Base-by-base conservation (phyloP, 2,113 vertebrate genomes). In the Otis tarda region DNA sequence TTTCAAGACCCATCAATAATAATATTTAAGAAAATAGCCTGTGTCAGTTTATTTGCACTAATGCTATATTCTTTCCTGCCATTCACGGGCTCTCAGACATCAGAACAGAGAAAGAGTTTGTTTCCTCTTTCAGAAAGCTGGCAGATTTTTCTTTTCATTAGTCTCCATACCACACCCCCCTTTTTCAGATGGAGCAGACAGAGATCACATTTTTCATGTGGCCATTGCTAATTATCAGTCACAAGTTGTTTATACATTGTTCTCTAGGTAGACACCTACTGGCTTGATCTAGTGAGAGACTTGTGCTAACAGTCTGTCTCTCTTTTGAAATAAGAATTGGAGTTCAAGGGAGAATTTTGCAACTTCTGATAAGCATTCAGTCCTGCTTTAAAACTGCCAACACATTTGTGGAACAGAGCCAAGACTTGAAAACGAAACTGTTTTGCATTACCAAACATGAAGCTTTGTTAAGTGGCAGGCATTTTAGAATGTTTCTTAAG, bases 111-210 rank as follows among this genome's bases (percentile, higher is more conserved):
- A 53, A 82, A 50, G 4, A 76, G 15, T 43, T 93, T 73, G 2
- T 55, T 74, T 90, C 31, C 8, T 56, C 10, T 39, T 84, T 47
- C 35, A 25, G 47, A 86, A 35, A 89, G 21, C 13, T 77, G 35
- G 3, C 4, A 87, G 56, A 67, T 52, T 86, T 89, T 87, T 73
- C 24, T 73, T 80, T 74, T 83, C 8, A n/a, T 83, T 92, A 49
- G 4, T 23, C 7, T 70, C 19, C 12, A 49, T 30, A 33, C 1
- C 6, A 2, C 8, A 3, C 5, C 3, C 18, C 2, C 3, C 27
- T 59, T 79, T 57, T 74, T 71, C 35, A 92, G 78, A 67, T 3
- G 24, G 27, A 85, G 19, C 28, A 81, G 25, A 61, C 5, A 1
- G 28, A 53, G 8, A 47, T 37, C 25, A 33, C 23, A 35, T 70